Base-by-base conservation (phyloP, 2,113 vertebrate genomes). In the Manacus vitellinus region DNA sequence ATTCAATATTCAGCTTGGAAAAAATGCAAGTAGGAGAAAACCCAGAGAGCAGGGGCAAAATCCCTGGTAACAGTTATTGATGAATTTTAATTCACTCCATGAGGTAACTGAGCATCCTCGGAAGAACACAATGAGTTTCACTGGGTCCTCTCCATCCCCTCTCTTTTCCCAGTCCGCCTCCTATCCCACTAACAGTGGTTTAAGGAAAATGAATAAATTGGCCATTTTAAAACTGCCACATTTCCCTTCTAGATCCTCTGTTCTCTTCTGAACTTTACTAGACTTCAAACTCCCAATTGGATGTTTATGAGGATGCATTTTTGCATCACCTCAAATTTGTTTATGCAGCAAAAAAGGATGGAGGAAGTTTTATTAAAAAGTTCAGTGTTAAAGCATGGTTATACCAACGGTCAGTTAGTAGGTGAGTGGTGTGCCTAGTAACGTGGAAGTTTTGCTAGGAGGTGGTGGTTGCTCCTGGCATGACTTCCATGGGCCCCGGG, bases 11-110 rank as follows among this genome's bases (percentile, higher is more conserved):
- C 87, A 86, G 54, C 46, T 65, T 85, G 44, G 43, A 65, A 95
- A 82, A 95, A 95, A 62, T 76, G 35, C 62, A 90, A 77, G n/a
- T 58, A 55, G 28, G 61, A 92, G 27, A 27, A 92, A 74, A 90
- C 22, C 2, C 28, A 74, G n/a, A 47, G 52, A 91, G 49, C 52
- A 58, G 76, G 33, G 77, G n/a, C 22, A 35, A 91, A 89, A 82
- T 62, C 70, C 41, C 63, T 61, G 46, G 65, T 43, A 91, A 93
- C 12, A 49, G 49, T 71, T 80, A 62, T 7, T 63, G 58, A 35
- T 74, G 44, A 61, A 88, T 95, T 93, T 84, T 61, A 75, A 89
- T 76, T 77, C 2, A 2, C 41, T 41, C 46, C 27, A 68, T 8
- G 44, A 20, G 14, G 71, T 72, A 84, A 88, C 24, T 75, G 73